Percentiles rank a stretch among this genome's conserved stretches.
Evolutionary conservation across 2,797 vertebrate species (phyloP).

Genomic region (Sebastes matsubarae): DNA sequence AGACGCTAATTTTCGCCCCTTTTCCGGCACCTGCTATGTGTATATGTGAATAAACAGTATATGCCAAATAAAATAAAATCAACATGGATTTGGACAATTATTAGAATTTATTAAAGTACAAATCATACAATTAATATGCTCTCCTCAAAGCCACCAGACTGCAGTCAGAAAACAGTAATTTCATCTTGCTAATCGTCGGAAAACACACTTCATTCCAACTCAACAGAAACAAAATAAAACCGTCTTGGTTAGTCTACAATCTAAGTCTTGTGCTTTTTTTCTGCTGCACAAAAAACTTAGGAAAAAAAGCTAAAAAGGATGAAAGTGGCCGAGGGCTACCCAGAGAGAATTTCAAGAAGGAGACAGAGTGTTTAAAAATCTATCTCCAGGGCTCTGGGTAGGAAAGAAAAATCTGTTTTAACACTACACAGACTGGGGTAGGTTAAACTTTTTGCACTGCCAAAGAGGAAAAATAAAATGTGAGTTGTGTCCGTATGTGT

Average conservation of each 20-base stretch:
- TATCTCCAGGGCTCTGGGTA: neutral
- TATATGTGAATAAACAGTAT: neutral
- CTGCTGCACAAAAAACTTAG: neutral
- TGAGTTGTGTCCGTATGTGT: neutral
- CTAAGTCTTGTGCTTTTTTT: neutral
- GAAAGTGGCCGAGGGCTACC: neutral
- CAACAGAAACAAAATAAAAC: neutral
- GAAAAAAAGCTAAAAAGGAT: neutral
- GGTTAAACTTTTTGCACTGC: neutral
- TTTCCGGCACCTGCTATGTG: neutral
- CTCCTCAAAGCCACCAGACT: neutral
- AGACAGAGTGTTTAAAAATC: neutral
- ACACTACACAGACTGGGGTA: neutral
- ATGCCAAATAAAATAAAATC: neutral
- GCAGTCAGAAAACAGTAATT: neutral
- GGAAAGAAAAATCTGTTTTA: neutral
- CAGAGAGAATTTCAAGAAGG: constrained; percentile 1
- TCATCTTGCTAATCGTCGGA: too few species aligned
- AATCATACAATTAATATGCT: neutral
- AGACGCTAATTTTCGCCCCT: neutral
- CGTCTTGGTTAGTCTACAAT: neutral
- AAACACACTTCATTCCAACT: too few species aligned
- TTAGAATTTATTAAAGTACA: neutral
- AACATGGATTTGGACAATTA: neutral
- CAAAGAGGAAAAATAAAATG: neutral